These are phyloP conservation scores for Diarsia dahlii DNA, from an alignment of 2,888 invertebrate species.

Conservation along the genomic window DNA sequence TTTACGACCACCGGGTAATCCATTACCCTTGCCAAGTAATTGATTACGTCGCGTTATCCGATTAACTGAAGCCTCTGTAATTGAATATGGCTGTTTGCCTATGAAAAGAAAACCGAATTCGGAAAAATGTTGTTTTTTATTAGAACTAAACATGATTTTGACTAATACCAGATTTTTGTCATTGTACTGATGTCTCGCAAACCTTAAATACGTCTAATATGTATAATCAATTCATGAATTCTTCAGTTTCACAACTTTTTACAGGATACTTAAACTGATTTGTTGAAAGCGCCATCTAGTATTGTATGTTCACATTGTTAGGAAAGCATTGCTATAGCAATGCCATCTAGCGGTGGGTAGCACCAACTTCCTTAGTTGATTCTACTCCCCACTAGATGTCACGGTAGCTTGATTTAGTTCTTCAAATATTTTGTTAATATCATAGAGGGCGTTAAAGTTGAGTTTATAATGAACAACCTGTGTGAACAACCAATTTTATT, in stretches of 20 bases:
- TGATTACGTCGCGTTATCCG: slow-evolving; percentile 50
- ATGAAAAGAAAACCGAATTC: background rate
- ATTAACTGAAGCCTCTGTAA: slow-evolving; percentile 34
- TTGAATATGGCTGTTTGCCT: background rate
- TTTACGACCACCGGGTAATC: slow-evolving; percentile 55
- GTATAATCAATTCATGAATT: background rate
- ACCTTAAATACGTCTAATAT: background rate
- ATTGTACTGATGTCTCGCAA: background rate
- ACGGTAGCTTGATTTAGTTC: background rate
- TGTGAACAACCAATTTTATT: background rate
- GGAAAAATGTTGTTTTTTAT: too few relatives aligned
- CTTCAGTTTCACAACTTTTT: background rate
- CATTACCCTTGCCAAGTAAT: slow-evolving; percentile 62
- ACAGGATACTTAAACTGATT: too few relatives aligned
- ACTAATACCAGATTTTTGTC: background rate
- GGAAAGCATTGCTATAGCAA: fast-evolving
- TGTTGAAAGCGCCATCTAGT: slow-evolving; percentile 33
- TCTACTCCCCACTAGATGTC: slow-evolving; percentile 17
- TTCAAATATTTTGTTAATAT: fast-evolving
- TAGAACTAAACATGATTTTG: background rate
- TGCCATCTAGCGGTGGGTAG: slow-evolving; percentile 41
- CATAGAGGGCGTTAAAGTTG: slow-evolving; percentile 22
- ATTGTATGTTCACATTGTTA: background rate
- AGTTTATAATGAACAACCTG: background rate
- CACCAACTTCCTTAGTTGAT: background rate